Evolutionary conservation across 1,140 invertebrate genomes (phyloP), one percentile per base, ranked within the genome.

Genomic region (Aphelenchoides avenae): DNA sequence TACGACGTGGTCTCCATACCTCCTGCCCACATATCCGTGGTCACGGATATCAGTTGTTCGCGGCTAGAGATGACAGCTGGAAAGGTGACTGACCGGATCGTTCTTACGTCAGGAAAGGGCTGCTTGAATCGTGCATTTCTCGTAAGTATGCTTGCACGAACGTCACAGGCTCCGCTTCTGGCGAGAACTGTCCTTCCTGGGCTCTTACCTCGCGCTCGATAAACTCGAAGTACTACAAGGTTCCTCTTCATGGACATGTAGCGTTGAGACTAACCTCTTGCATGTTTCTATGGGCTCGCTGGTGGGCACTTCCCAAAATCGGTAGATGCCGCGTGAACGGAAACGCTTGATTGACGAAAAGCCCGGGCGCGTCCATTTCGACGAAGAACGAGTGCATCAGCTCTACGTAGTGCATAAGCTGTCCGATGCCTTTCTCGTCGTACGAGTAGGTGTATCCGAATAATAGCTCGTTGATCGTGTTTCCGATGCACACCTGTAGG

Each of bases 401-500:
- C 7, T 48, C 7, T 34, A 48, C 46, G 22, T 39, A 48, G 6
- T 34, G 27, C 7, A 48, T 9, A 48, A 48, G 46, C 6, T 48
- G n/a, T 34, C 22, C 26, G 46, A 26, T 39, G 22, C n/a, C n/a
- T n/a, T n/a, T n/a, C n/a, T 48, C 46, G 22, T 48, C 26, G 26
- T 48, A 39, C 7, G 7, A 9, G 26, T 48, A 7, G 7, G 46
- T 48, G 46, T 34, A 34, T 11, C 46, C 46, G 18, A 48, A 48
- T 39, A 48, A 48, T 39, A 22, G 30, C 22, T 34, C 6, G 26
- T 48, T 48, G 7, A 48, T 48, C 7, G 46, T 39, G 20, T 48
- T 48, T 6, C 46, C 46, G 7, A 48, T 39, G 9, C 11, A 34
- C 26, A 48, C n/a, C 26, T 48, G 26, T n/a, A n/a, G n/a, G n/a